Conservation (phyloP, 2,113 vertebrate species). For the Oryzias woworae region DNA sequence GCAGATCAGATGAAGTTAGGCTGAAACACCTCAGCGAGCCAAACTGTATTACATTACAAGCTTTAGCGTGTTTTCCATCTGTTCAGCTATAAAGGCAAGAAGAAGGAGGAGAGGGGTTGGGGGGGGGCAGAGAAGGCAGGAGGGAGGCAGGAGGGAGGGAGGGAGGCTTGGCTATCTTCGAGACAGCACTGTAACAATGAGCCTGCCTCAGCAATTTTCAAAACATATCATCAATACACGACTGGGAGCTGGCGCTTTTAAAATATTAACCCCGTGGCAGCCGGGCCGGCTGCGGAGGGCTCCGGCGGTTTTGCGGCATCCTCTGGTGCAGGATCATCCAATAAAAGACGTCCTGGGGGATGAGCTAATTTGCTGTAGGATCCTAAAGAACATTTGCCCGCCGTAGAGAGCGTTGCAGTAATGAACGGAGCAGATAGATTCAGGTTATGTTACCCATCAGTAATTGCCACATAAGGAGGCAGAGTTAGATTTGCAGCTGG, state of each 20-base stretch:
- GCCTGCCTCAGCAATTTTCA: conserved; percentile 77
- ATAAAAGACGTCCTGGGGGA: conserved; percentile 64
- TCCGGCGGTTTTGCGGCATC: conserved; percentile 48
- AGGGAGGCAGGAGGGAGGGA: background rate
- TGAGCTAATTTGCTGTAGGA: conserved; percentile 64
- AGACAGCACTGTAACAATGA: conserved; percentile 68
- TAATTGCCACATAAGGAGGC: conserved; percentile 65
- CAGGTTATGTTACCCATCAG: conserved; percentile 57
- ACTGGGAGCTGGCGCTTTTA: conserved; percentile 55
- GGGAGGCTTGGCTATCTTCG: conserved; percentile 46
- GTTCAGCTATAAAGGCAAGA: conserved; percentile 37
- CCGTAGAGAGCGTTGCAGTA: conserved; percentile 48
- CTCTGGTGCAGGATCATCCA: conserved; percentile 53
- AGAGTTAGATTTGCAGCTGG: conserved; percentile 63
- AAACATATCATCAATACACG: conserved; percentile 75
- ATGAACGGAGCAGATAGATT: conserved; percentile 53
- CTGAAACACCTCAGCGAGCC: conserved; percentile 50
- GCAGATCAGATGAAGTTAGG: conserved; percentile 53
- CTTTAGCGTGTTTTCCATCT: conserved; percentile 68
- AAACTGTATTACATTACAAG: conserved; percentile 62
- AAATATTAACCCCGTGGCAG: conserved; percentile 66
- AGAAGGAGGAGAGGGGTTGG: background rate
- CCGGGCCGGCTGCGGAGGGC: conserved; percentile 42
- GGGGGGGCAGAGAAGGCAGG: background rate
- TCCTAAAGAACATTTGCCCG: conserved; percentile 64